phyloP scores from a whole-genome alignment of 2,797 vertebrate genomes.

The Rhodeus uyekii region DNA sequence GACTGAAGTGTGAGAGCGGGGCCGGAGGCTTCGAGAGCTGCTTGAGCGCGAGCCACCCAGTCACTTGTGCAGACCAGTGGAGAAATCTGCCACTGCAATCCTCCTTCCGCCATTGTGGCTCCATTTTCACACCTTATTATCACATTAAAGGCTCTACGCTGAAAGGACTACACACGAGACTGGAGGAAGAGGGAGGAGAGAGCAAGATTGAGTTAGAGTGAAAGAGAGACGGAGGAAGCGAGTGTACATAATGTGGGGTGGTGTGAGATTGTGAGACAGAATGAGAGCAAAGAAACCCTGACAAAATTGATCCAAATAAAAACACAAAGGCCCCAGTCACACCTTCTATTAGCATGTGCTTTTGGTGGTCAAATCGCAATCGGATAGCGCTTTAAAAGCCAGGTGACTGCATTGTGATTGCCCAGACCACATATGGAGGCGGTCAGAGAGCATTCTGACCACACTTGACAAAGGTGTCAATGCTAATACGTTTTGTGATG shows the following conservation, averaged over 20 bases:
- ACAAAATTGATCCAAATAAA: constrained; percentile 32
- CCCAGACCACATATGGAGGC: background rate
- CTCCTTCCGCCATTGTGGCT: constrained; percentile 78
- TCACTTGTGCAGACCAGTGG: constrained; percentile 60
- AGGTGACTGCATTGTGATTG: constrained; percentile 22
- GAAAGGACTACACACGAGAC: constrained; percentile 73
- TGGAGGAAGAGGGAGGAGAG: constrained; percentile 46
- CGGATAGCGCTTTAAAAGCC: constrained; percentile 18
- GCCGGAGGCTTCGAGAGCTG: constrained; percentile 33
- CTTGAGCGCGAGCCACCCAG: constrained; percentile 45
- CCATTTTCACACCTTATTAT: constrained; percentile 86
- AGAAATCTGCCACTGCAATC: constrained; percentile 69
- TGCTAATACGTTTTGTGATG: background rate
- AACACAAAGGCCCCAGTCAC: constrained; percentile 16
- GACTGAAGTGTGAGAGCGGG: constrained; percentile 19
- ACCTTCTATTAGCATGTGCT: constrained; percentile 17
- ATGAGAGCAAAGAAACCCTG: constrained; percentile 24
- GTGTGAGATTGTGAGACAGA: constrained; percentile 30
- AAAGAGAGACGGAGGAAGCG: constrained; percentile 28
- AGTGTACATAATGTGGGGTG: constrained; percentile 17
- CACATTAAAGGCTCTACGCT: constrained; percentile 80
- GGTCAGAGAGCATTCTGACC: background rate
- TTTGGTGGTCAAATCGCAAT: background rate
- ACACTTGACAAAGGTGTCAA: background rate
- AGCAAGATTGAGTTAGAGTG: constrained; percentile 41